Evolutionary conservation across 2,113 vertebrate species (phyloP), one percentile per base, ranked within the genome.

Genomic region (Tichodroma muraria): DNA sequence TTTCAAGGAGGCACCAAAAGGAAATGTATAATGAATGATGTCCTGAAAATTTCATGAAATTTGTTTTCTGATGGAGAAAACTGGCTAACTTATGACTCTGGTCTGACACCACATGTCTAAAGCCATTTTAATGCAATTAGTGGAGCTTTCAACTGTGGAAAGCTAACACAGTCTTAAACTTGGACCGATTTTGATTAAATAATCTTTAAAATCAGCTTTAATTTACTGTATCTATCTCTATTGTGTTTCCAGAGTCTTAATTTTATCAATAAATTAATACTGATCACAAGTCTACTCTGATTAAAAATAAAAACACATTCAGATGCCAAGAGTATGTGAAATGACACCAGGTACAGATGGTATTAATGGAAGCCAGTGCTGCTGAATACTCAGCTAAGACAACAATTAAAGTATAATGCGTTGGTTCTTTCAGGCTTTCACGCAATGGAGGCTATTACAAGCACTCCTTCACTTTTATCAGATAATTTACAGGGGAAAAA

Each of bases 1-100:
- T 75, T 93, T 93, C 69, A 85, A 78, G 60, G 24, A 94, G 35
- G 25, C 11, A 92, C 8, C 28, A 59, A 88, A 96, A 92, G 24
- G 21, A 88, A 84, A 90, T 94, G 19, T 81, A 93, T 93, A 92
- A 93, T 90, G 64, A 85, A 93, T 60, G 44, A 60, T 80, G n/a
- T 31, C 44, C 53, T 96, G 47, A 94, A 95, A 92, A 73, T 91
- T 91, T 95, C 50, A 94, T 93, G 22, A 69, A 80, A 90, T 89
- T 21, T 69, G 38, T 72, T 91, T 94, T 94, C 68, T 89, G 54
- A 84, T 88, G 65, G 69, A 84, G 60, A 71, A 86, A 90, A 78
- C 27, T 25, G 40, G 33, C 75, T 86, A 90, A 80, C 89, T 79
- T 92, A 64, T 27, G 44, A 56, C 37, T 60, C 35, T 92, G 69